Percentiles rank a stretch among this genome's conserved stretches.
phyloP scores from a whole-genome alignment of 2,888 invertebrate genomes.

The Scelioninae gen. 2 region DNA sequence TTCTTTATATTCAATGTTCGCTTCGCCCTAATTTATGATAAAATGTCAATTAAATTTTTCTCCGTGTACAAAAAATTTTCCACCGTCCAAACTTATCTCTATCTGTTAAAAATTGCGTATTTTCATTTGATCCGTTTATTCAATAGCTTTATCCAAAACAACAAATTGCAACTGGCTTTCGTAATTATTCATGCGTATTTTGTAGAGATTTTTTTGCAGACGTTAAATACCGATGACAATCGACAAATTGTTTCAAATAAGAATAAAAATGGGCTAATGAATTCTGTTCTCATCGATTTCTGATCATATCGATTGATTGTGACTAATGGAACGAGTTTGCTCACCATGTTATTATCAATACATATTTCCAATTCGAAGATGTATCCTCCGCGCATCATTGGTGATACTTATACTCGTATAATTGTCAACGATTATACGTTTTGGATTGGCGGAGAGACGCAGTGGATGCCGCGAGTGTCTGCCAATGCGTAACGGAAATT shows the following conservation, averaged over 20 bases:
- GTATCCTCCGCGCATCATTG: constrained; percentile 29
- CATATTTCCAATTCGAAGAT: constrained; percentile 51
- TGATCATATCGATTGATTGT: constrained; percentile 55
- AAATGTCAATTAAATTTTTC: too few relatives aligned
- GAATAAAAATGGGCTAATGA: constrained; percentile 24
- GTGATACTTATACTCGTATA: constrained; percentile 42
- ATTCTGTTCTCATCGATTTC: constrained; percentile 49
- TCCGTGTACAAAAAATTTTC: too few relatives aligned
- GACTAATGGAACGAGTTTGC: constrained; percentile 57
- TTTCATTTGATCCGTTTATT: too few relatives aligned
- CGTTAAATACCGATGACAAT: constrained; percentile 19
- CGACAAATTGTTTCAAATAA: constrained; percentile 30
- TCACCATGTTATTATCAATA: constrained; percentile 56
- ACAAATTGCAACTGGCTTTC: too few relatives aligned
- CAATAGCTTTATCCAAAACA: too few relatives aligned
- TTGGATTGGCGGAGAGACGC: constrained; percentile 17
- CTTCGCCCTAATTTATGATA: too few relatives aligned
- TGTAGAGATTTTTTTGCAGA: too few relatives aligned
- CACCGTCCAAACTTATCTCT: too few relatives aligned
- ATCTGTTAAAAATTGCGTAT: background rate
- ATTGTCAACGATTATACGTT: constrained; percentile 45
- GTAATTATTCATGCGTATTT: too few relatives aligned
- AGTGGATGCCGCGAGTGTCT: constrained; percentile 14
- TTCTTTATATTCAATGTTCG: too few relatives aligned
- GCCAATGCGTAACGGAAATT: constrained; percentile 35